Evolutionary conservation across 92 coral and sea anemone genomes (phyloP).

Genomic region (Phenganax stokvisi): DNA sequence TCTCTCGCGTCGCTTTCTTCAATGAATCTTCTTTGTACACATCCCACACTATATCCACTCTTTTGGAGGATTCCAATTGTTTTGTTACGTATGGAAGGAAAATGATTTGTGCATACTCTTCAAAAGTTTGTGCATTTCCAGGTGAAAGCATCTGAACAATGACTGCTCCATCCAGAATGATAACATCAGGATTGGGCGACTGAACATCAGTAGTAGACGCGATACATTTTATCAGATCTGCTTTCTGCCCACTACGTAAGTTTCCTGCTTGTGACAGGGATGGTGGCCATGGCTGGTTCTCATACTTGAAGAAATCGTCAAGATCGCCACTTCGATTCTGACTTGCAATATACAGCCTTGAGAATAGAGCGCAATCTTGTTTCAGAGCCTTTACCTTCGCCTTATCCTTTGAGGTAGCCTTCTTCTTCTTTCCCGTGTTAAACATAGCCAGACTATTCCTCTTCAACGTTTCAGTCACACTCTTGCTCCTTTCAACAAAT

Average conservation of each 20-base stretch:
- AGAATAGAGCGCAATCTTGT: conserved; percentile 49
- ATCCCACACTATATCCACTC: conserved; percentile 56
- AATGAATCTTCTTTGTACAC: conserved; percentile 48
- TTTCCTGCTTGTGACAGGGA: conserved; percentile 48
- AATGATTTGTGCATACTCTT: conserved; percentile 41
- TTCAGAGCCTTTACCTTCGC: conserved; percentile 41
- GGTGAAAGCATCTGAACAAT: conserved; percentile 38
- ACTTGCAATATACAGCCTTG: conserved; percentile 50
- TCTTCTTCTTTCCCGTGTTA: conserved; percentile 20
- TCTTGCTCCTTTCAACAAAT: conserved; percentile 37
- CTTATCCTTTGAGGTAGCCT: conserved; percentile 40
- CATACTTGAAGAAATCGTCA: conserved; percentile 51
- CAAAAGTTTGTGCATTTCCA: conserved; percentile 41
- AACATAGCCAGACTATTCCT: conserved; percentile 28
- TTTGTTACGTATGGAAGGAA: conserved; percentile 51
- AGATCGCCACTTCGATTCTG: conserved; percentile 47
- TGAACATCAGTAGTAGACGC: conserved; percentile 12
- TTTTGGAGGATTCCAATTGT: conserved; percentile 44
- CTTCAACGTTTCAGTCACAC: conserved; percentile 43
- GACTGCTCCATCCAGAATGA: conserved; percentile 58
- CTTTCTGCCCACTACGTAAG: conserved; percentile 53
- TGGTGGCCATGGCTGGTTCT: conserved; percentile 59
- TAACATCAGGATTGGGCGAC: conserved; percentile 31
- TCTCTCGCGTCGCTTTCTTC: conserved; percentile 49
- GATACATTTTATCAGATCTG: conserved; percentile 53